Evolutionary conservation across 2,797 vertebrate genomes (phyloP).

Genomic region (Rhinogobio ventralis): DNA sequence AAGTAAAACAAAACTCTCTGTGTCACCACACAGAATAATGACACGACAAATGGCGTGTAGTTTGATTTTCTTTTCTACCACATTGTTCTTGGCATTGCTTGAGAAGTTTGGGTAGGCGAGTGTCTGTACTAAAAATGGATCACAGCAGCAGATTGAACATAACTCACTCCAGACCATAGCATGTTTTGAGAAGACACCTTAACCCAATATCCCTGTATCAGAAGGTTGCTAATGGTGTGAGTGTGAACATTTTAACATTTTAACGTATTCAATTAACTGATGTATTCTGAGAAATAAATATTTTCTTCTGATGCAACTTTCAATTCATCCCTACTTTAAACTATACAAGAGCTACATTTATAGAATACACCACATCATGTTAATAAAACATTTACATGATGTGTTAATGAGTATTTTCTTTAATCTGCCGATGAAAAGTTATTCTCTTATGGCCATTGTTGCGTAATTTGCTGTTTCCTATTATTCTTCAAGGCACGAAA

Average conservation of each 20-base stretch:
- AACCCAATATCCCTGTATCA: background rate
- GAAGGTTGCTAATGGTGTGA: background rate
- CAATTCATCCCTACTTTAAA: background rate
- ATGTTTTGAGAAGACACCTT: background rate
- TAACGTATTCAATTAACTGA: background rate
- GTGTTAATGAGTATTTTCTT: background rate
- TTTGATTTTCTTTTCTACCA: background rate
- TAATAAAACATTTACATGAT: background rate
- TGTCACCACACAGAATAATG: background rate
- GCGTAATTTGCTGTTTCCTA: background rate
- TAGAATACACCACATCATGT: background rate
- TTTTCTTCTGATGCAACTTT: too few relatives aligned
- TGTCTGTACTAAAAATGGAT: background rate
- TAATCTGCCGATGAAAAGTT: background rate
- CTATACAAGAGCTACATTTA: background rate
- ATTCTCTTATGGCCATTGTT: background rate
- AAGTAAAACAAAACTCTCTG: background rate
- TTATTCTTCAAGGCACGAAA: background rate
- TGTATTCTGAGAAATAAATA: background rate
- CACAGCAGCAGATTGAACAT: background rate
- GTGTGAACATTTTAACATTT: too few relatives aligned
- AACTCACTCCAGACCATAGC: background rate
- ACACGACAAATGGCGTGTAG: background rate
- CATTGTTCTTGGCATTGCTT: conserved; percentile 10
- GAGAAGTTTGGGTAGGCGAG: background rate